Evolutionary conservation across 2,888 invertebrate genomes (phyloP).

Genomic region (Drosophila multiciliata): DNA sequence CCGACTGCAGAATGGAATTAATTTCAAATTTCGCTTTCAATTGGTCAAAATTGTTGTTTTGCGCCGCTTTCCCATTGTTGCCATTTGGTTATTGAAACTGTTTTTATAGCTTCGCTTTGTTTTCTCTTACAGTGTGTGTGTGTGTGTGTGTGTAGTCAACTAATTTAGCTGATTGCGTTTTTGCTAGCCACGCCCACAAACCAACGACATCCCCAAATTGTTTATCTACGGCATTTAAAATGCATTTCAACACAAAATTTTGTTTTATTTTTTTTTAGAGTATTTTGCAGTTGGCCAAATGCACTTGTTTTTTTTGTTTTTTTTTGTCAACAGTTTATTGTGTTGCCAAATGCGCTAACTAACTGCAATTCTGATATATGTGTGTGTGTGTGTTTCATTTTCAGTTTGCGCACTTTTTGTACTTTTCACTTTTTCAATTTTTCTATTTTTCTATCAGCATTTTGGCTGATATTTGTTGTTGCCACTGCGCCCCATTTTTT

Average conservation of each 20-base stretch:
- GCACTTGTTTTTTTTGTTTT: background rate
- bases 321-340: background rate
- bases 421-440: background rate
- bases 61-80: conserved; percentile 25
- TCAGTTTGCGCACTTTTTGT: conserved; percentile 1
- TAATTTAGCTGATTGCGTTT: conserved; percentile 66
- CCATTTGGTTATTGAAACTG: conserved; percentile 56
- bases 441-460: conserved; percentile 8
- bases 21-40: conserved; percentile 74
- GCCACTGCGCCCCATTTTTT: conserved; percentile 25
- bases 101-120: conserved; percentile 22
- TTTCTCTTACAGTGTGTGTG: background rate
- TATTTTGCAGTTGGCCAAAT: conserved; percentile 1
- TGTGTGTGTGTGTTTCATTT: background rate
- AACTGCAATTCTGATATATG: conserved; percentile 6
- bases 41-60: conserved; percentile 35
- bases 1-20: conserved; percentile 54
- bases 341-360: conserved; percentile 15
- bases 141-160: conserved; percentile 27
- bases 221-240: conserved; percentile 20
- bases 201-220: background rate
- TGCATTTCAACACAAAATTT: conserved; percentile 17
- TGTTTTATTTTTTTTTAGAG: background rate
- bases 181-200: background rate
- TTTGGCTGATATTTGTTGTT: conserved; percentile 17